These are phyloP conservation scores for Danaus melanippus DNA, from an alignment of 1,140 invertebrate species.

Conservation along the genomic window DNA sequence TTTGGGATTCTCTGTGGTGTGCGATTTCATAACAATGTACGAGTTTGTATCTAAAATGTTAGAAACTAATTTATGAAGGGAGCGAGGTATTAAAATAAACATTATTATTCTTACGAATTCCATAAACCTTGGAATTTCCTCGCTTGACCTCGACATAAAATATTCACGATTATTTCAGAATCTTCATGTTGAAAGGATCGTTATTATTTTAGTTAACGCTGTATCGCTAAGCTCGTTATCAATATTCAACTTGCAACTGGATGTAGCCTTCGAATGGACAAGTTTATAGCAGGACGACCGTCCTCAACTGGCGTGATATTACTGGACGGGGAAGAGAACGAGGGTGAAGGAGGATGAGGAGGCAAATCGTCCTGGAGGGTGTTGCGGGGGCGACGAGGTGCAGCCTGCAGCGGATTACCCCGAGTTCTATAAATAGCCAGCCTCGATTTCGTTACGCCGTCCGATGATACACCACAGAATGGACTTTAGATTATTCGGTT, in stretches of 20 bases:
- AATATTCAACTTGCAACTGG: neutral
- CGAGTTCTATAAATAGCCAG: conserved; percentile 17
- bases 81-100: too few relatives aligned
- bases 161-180: too few relatives aligned
- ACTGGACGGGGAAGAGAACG: neutral
- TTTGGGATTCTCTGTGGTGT: too few relatives aligned
- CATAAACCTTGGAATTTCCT: too few relatives aligned
- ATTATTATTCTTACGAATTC: too few relatives aligned
- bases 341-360: neutral
- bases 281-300: neutral
- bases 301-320: conserved; percentile 6
- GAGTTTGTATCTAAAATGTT: too few relatives aligned
- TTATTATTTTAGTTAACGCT: conserved; percentile 8
- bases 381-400: conserved; percentile 1
- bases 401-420: conserved; percentile 15
- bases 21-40: too few relatives aligned
- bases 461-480: conserved; percentile 6
- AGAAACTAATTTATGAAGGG: too few relatives aligned
- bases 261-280: conserved; percentile 4
- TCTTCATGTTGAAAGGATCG: neutral
- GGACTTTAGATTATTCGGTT: too few relatives aligned
- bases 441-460: conserved; percentile 12
- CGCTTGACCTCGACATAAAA: too few relatives aligned
- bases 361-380: neutral
- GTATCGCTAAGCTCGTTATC: conserved; percentile 10